phyloP scores from a whole-genome alignment of 92 coral and sea anemone genomes.

The Zoanthus sansibaricus region DNA sequence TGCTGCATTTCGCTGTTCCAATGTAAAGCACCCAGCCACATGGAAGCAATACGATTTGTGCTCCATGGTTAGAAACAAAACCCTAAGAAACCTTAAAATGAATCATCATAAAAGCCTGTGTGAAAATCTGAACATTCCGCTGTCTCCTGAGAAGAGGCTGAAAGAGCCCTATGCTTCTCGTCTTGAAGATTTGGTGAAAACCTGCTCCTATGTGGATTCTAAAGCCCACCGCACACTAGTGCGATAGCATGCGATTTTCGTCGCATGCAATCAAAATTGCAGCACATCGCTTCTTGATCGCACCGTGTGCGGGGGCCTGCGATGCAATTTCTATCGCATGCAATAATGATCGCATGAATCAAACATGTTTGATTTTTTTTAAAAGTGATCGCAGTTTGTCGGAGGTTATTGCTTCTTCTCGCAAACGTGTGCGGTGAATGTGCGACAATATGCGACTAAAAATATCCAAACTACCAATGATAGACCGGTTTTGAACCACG shows the following conservation, averaged over 20 bases:
- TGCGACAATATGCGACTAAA: neutral
- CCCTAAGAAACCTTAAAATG: slow-evolving; percentile 19
- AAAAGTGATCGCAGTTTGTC: too few species aligned
- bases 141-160: slow-evolving; percentile 42
- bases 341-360: too few species aligned
- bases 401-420: neutral
- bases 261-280: too few species aligned
- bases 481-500: neutral
- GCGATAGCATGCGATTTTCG: too few species aligned
- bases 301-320: too few species aligned
- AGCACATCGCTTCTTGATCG: too few species aligned
- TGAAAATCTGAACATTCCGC: slow-evolving; percentile 42
- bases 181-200: slow-evolving; percentile 48
- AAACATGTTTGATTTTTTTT: too few species aligned
- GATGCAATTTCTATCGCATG: too few species aligned
- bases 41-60: slow-evolving; percentile 56
- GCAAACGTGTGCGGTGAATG: neutral
- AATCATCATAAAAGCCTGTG: slow-evolving; percentile 19
- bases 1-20: slow-evolving; percentile 14
- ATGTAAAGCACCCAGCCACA: slow-evolving; percentile 31
- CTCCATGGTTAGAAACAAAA: slow-evolving; percentile 1
- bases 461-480: neutral
- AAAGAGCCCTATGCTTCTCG: slow-evolving; percentile 49
- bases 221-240: too few species aligned
- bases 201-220: slow-evolving; percentile 29